Conservation (phyloP, 2,888 invertebrate species). For the Microdon myrmicae region DNA sequence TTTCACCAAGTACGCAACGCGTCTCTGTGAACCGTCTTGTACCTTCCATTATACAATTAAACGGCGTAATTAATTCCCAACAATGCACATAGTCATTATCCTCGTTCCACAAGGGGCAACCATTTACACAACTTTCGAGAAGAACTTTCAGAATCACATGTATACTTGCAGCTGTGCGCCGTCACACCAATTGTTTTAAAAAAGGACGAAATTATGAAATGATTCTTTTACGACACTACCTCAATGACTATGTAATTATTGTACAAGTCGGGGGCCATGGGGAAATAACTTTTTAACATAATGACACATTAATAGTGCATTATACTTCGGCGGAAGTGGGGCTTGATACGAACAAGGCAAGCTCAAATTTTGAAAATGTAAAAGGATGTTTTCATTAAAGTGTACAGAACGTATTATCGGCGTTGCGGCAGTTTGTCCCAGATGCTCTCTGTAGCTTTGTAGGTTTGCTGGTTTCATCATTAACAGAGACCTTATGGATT, state of each 20-base stretch:
- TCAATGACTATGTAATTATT: slow-evolving; percentile 27
- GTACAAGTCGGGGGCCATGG: slow-evolving; percentile 8
- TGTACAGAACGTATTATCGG: slow-evolving; percentile 5
- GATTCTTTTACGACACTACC: slow-evolving; percentile 37
- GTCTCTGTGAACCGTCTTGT: slow-evolving; percentile 23
- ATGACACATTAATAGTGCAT: slow-evolving; percentile 40
- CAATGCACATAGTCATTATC: slow-evolving; percentile 16
- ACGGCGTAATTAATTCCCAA: slow-evolving; percentile 32
- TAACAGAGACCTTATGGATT: background rate
- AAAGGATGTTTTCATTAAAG: slow-evolving; percentile 17
- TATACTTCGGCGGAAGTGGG: slow-evolving; percentile 9
- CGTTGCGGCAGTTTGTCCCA: background rate
- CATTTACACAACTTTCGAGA: too few relatives aligned
- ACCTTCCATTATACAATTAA: slow-evolving; percentile 32
- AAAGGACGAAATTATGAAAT: slow-evolving; percentile 39
- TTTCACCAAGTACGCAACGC: slow-evolving; percentile 16
- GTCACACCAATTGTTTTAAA: slow-evolving; percentile 18
- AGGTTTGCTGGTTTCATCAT: background rate
- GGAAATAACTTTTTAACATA: slow-evolving; percentile 27
- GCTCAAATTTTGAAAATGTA: slow-evolving; percentile 13
- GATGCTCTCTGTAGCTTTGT: background rate
- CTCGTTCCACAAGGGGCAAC: background rate
- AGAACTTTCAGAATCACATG: too few relatives aligned
- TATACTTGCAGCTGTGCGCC: background rate
- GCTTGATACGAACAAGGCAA: slow-evolving; percentile 11